These are phyloP conservation scores for Augiades crinisus DNA, from an alignment of 2,888 invertebrate species.

Conservation along the genomic window DNA sequence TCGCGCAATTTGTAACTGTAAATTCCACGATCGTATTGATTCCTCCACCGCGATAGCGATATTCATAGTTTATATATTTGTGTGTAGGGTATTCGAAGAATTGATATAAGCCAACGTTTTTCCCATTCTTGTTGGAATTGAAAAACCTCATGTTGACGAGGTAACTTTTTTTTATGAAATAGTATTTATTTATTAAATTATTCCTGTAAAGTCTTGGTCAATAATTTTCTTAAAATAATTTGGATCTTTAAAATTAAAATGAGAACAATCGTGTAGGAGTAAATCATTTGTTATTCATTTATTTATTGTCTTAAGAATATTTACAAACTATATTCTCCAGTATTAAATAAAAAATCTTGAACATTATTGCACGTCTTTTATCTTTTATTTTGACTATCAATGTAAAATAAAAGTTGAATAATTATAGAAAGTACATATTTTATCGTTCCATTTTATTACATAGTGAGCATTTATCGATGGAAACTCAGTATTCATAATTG, in stretches of 20 bases:
- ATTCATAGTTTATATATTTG: too few relatives aligned
- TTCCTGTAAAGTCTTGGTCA: too few relatives aligned
- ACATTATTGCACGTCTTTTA: conserved; percentile 25
- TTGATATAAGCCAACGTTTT: too few relatives aligned
- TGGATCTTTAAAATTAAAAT: conserved; percentile 23
- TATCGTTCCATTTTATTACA: conserved; percentile 7
- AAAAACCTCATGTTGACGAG: too few relatives aligned
- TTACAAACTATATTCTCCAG: conserved; percentile 24
- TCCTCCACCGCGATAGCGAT: not conserved
- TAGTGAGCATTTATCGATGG: not conserved
- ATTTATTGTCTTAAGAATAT: conserved; percentile 28
- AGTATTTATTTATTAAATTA: too few relatives aligned
- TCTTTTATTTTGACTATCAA: not conserved
- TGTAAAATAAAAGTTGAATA: conserved; percentile 14
- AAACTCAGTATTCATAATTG: not conserved
- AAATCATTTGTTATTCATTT: conserved; percentile 27
- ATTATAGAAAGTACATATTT: conserved; percentile 5
- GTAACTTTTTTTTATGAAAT: too few relatives aligned
- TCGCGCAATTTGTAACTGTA: not conserved
- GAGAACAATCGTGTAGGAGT: conserved; percentile 21
- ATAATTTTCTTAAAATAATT: not conserved
- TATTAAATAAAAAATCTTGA: conserved; percentile 21
- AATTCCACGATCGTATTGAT: not conserved
- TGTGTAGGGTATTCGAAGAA: too few relatives aligned
- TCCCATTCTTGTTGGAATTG: too few relatives aligned